Conservation (phyloP, 1,140 invertebrate species). For the Fopius arisanus region DNA sequence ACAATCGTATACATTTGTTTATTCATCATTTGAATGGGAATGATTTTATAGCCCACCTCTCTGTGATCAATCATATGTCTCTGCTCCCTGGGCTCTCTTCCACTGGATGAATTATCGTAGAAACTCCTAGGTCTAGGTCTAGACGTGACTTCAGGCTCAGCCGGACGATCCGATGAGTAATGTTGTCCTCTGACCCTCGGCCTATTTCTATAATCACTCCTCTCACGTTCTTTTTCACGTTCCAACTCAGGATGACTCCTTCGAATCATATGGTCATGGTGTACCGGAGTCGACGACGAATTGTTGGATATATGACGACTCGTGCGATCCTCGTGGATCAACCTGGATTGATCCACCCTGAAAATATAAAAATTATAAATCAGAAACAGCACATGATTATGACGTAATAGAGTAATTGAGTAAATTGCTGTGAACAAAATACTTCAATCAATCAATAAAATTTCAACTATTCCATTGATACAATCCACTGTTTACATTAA, state of each 20-base stretch:
- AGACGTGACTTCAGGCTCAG: conserved; percentile 47
- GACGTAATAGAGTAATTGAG: not conserved
- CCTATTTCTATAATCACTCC: conserved; percentile 45
- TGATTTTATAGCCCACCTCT: conserved; percentile 21
- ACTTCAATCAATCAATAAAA: not conserved
- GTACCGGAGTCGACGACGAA: conserved; percentile 35
- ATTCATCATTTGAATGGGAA: not conserved
- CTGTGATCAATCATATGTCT: conserved; percentile 39
- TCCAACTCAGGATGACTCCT: conserved; percentile 53
- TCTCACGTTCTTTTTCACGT: conserved; percentile 45
- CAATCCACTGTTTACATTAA: not conserved
- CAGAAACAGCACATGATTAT: not conserved
- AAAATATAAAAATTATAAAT: conserved; percentile 21
- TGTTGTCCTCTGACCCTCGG: conserved; percentile 55
- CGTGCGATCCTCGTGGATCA: conserved; percentile 43
- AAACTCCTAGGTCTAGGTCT: conserved; percentile 59
- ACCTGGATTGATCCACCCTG: conserved; percentile 46
- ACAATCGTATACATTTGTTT: not conserved
- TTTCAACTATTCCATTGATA: not conserved
- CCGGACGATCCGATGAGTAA: conserved; percentile 49
- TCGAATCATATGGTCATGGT: conserved; percentile 51
- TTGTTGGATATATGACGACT: conserved; percentile 36
- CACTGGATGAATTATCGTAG: conserved; percentile 55
- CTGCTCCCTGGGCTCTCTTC: conserved; percentile 53
- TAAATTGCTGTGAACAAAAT: not conserved